A percentile compares a stretch with the other conserved stretches of the same genome.
These are phyloP conservation scores for Chaenogobius annularis DNA, from an alignment of 2,113 vertebrate species.

Conservation along the genomic window DNA sequence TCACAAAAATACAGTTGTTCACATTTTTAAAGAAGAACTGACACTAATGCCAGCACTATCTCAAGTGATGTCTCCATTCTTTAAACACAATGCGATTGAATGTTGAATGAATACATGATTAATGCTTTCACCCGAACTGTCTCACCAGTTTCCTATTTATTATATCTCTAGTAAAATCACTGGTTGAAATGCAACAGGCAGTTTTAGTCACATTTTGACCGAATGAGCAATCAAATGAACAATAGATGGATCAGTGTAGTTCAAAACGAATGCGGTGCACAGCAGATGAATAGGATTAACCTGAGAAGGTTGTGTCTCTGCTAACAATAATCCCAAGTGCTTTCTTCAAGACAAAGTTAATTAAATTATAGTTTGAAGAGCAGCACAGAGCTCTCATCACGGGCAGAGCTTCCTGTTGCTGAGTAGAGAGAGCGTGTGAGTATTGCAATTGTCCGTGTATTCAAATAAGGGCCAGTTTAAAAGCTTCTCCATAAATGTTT, in stretches of 20 bases:
- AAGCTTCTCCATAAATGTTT: not conserved
- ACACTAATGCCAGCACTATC: not conserved
- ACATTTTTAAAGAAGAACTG: not conserved
- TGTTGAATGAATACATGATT: not conserved
- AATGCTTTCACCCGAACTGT: not conserved
- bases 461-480: not conserved
- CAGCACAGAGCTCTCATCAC: slow-evolving; percentile 16
- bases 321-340: slow-evolving; percentile 40
- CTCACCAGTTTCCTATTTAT: too few species aligned
- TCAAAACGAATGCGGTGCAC: slow-evolving; percentile 1
- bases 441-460: not conserved
- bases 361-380: slow-evolving; percentile 28
- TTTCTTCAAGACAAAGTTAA: slow-evolving; percentile 47
- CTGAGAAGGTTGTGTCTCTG: slow-evolving; percentile 19
- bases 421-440: not conserved
- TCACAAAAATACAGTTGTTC: not conserved
- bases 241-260: slow-evolving; percentile 24
- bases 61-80: not conserved
- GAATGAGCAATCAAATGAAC: slow-evolving; percentile 49
- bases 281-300: slow-evolving; percentile 29
- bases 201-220: slow-evolving; percentile 8
- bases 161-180: too few species aligned
- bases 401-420: slow-evolving; percentile 5
- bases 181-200: too few species aligned
- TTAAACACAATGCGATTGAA: not conserved